Evolutionary conservation across 2,888 invertebrate species (phyloP), one percentile per base, ranked within the genome.

Genomic region (Iphiclides podalirius): DNA sequence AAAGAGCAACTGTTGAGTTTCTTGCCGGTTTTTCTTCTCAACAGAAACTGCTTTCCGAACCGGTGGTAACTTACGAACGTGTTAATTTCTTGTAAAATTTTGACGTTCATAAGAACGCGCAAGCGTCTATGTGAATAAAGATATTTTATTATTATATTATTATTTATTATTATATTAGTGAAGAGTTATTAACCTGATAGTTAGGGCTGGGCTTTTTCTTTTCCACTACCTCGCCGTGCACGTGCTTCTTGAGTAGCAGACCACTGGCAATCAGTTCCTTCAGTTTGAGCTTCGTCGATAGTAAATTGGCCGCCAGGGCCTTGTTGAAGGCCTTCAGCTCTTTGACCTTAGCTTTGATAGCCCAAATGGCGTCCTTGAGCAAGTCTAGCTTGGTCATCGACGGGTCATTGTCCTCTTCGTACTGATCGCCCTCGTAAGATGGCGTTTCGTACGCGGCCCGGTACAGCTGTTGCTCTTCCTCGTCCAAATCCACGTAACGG

Each of bases 351-450:
- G 85, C 75, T 51, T 85, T 85, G 26, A 87, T 48, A 1, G 75
- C 79, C 86, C 84, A 87, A 50, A 87, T 58, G 0, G 79, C 79
- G 41, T 84, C 86, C 52, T 86, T 85, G 12, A 83, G 63, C 52
- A 86, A 66, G 61, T 85, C 87, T 58, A 86, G 63, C 61, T 84
- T 82, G 57, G 72, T 75, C 0, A 63, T 52, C 1, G 76, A 61
- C 4, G 73, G 52, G 44, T 76, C 75, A 0, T 74, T 67, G 0
- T 74, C 68, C 31, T 79, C 71, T 3, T 75, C 62, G 34, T 75
- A 70, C 26, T 75, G 71, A 3, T 81, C 74, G 34, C 78, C 70
- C 52, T 77, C 70, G 56, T 84, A 82, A 0, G 74, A 55, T 0
- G 79, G 82, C 2, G 81, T 73, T 1, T 85, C 86, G 63, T 81